Conservation (phyloP, 1,140 invertebrate species). For the Stratiolaelaps scimitus region DNA sequence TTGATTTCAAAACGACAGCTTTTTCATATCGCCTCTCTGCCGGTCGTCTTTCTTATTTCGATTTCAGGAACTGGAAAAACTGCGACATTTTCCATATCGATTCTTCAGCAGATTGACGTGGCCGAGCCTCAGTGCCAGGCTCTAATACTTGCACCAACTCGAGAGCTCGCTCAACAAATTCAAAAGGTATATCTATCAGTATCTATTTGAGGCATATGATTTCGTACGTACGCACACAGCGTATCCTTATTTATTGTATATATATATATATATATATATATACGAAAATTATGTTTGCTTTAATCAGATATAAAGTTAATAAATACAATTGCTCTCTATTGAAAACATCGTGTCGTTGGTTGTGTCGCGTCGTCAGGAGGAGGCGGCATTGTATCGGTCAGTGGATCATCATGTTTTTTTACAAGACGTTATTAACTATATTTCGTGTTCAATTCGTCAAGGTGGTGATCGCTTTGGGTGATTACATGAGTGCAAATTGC, state of each 20-base stretch:
- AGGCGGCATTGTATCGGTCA: too few relatives aligned
- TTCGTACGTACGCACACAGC: too few relatives aligned
- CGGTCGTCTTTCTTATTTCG: not conserved
- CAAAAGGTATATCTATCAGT: constrained; percentile 66
- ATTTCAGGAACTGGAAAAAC: constrained; percentile 85
- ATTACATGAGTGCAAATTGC: constrained; percentile 78
- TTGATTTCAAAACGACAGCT: not conserved
- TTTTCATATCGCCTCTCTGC: not conserved
- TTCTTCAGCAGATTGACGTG: constrained; percentile 62
- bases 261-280: too few relatives aligned
- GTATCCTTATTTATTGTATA: too few relatives aligned
- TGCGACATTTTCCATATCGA: constrained; percentile 97
- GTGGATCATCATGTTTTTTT: too few relatives aligned
- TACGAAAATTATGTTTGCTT: too few relatives aligned
- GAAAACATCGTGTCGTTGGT: too few relatives aligned
- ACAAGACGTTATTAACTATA: too few relatives aligned
- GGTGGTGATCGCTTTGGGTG: constrained; percentile 91
- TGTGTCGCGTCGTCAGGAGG: too few relatives aligned
- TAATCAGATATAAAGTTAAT: too few relatives aligned
- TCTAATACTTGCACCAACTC: constrained; percentile 74
- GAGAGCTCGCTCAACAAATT: constrained; percentile 88
- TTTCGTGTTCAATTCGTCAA: constrained; percentile 65
- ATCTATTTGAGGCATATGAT: too few relatives aligned
- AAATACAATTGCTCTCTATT: too few relatives aligned
- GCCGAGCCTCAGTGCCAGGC: constrained; percentile 39